Percentiles rank a stretch among this genome's conserved stretches.
Conservation (phyloP, 2,113 vertebrate species). For the Mustelus asterias region DNA sequence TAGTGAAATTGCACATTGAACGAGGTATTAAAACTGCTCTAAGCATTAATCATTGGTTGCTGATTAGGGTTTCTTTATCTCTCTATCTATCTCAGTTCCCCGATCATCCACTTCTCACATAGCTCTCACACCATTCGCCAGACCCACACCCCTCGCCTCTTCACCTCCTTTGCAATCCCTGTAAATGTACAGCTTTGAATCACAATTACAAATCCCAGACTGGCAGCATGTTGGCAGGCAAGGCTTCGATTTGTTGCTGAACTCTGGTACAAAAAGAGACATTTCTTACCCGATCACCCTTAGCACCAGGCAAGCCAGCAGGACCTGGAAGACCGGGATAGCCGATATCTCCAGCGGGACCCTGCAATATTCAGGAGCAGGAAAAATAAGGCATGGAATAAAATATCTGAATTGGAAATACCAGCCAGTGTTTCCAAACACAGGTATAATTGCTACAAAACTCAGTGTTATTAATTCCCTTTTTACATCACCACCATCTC, state of each 20-base stretch:
- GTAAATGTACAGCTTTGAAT: not conserved
- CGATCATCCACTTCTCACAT: not conserved
- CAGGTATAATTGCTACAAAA: not conserved
- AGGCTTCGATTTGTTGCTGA: not conserved
- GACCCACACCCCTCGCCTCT: not conserved
- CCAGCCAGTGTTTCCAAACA: not conserved
- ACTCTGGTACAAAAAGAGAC: constrained; percentile 7
- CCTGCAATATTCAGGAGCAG: constrained; percentile 61
- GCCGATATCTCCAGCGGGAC: constrained; percentile 76
- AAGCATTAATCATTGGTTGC: not conserved
- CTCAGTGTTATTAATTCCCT: not conserved
- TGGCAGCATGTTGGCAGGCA: constrained; percentile 36
- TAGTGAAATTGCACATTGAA: not conserved
- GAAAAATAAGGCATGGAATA: constrained; percentile 18
- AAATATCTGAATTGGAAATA: constrained; percentile 28
- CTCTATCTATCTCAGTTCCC: not conserved
- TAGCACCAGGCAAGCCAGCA: constrained; percentile 73
- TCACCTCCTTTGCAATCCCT: no score
- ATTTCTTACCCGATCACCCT: constrained; percentile 82
- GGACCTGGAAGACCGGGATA: constrained; percentile 84
- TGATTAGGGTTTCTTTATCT: not conserved
- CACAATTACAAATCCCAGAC: not conserved
- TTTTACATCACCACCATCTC: not conserved
- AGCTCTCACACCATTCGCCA: not conserved
- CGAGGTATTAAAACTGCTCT: not conserved